Percentiles rank a stretch among this genome's conserved stretches.
phyloP scores from a whole-genome alignment of 2,113 vertebrate species.

The Lamprotornis superbus region DNA sequence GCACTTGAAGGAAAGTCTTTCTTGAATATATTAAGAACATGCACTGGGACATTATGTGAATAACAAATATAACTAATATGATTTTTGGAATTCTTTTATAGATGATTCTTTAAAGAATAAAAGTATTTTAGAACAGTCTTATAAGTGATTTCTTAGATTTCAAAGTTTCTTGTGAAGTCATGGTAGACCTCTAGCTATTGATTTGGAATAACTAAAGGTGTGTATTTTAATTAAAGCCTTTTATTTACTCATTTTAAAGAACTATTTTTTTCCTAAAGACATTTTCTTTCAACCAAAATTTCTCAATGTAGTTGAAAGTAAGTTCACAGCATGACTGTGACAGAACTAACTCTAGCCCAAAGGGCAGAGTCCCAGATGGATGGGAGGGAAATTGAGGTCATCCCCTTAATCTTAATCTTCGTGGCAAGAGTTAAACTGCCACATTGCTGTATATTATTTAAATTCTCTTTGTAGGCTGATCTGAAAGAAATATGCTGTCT shows the following conservation, averaged over 20 bases:
- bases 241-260: background rate
- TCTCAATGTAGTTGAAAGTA: background rate
- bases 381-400: background rate
- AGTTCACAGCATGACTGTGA: background rate
- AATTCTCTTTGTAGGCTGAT: background rate
- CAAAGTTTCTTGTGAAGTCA: background rate
- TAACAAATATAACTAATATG: background rate
- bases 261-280: background rate
- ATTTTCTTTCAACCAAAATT: background rate
- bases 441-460: background rate
- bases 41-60: background rate
- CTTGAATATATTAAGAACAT: background rate
- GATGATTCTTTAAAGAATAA: background rate
- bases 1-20: background rate
- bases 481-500: background rate
- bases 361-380: background rate
- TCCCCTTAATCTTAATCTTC: background rate
- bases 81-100: background rate
- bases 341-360: background rate
- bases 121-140: background rate
- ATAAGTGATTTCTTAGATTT: background rate
- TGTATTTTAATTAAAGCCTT: background rate
- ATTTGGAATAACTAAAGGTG: background rate
- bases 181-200: background rate
- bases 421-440: background rate